Evolutionary conservation across 2,113 vertebrate genomes (phyloP).

Genomic region (Syngnathoides biaculeatus): DNA sequence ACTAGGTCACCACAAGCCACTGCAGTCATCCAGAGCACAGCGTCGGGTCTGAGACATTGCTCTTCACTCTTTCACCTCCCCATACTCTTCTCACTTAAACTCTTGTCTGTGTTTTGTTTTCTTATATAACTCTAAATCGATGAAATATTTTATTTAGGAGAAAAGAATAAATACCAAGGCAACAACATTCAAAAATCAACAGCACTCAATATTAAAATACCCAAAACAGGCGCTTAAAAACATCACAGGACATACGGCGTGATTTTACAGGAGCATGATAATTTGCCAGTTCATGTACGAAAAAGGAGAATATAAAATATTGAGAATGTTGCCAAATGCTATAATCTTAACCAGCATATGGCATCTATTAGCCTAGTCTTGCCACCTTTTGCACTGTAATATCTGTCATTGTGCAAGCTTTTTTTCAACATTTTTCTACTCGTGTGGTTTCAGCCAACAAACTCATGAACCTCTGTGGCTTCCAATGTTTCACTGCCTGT

Average conservation of each 20-base stretch:
- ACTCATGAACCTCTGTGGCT: neutral
- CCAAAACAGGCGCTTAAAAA: neutral
- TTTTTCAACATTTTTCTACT: neutral
- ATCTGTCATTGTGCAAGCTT: neutral
- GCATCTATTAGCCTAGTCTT: neutral
- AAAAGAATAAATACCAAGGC: neutral
- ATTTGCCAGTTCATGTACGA: neutral
- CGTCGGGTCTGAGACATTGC: conserved; percentile 69
- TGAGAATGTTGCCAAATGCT: neutral
- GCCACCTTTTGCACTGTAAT: neutral
- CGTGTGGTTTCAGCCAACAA: neutral
- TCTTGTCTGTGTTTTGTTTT: conserved; percentile 60
- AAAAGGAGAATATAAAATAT: neutral
- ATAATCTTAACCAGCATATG: neutral
- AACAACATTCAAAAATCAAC: neutral
- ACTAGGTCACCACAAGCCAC: conserved; percentile 76
- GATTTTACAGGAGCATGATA: neutral
- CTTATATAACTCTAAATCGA: conserved; percentile 52
- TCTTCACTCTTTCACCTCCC: conserved; percentile 40
- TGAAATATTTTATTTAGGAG: conserved; percentile 54
- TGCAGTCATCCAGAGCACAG: conserved; percentile 67
- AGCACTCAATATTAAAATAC: neutral
- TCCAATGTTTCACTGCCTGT: neutral
- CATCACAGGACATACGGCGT: neutral
- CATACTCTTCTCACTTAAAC: conserved; percentile 45